Conservation (phyloP, 2,888 invertebrate genomes). For the Silvanus unidentatus region DNA sequence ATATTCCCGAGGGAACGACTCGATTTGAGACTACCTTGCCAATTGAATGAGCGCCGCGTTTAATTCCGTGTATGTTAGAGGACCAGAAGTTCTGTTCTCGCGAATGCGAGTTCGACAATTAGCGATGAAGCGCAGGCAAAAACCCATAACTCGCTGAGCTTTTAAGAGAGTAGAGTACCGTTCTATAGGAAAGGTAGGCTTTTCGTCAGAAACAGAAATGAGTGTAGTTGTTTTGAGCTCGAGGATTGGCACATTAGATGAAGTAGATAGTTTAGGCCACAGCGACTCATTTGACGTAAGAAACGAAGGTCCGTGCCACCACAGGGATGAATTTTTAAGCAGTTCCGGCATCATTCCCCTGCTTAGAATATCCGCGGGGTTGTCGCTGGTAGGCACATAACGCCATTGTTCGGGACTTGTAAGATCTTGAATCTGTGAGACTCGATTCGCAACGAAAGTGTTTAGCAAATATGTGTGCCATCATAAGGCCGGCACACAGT, state of each 20-base stretch:
- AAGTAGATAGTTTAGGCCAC: neutral
- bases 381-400: conserved; percentile 3
- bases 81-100: neutral
- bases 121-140: conserved; percentile 1
- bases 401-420: neutral
- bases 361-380: conserved; percentile 5
- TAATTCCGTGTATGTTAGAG: neutral
- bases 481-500: conserved; percentile 12
- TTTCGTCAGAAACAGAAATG: neutral
- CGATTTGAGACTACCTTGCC: neutral
- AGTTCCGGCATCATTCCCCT: neutral
- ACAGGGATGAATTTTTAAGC: conserved; percentile 1
- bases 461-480: conserved; percentile 5
- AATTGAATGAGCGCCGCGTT: neutral
- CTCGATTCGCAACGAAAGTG: conserved; percentile 7
- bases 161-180: conserved; percentile 1
- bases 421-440: conserved; percentile 5
- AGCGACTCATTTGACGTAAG: neutral
- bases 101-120: neutral
- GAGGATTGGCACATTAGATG: neutral
- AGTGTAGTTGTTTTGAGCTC: too few relatives aligned
- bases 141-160: conserved; percentile 1
- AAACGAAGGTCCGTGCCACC: conserved; percentile 14
- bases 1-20: neutral
- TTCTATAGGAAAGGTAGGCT: neutral